Conservation (phyloP, 2,888 invertebrate species). For the Amblyteles armatorius region DNA sequence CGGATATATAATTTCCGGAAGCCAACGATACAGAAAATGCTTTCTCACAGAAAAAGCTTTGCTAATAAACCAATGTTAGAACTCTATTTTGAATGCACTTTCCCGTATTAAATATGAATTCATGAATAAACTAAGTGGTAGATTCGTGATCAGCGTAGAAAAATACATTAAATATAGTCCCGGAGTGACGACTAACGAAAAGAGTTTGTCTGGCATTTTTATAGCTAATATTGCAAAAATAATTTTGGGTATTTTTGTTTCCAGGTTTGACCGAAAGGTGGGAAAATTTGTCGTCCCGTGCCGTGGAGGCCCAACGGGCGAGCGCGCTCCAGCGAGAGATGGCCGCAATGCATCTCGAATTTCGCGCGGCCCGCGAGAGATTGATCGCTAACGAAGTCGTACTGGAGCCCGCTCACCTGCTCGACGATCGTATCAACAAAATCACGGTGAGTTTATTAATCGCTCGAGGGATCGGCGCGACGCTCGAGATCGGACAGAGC, state of each 20-base stretch:
- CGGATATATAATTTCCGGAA: too few species aligned
- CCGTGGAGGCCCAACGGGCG: conserved; percentile 83
- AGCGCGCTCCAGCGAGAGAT: conserved; percentile 83
- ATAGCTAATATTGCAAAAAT: neutral
- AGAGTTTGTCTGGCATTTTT: neutral
- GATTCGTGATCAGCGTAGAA: too few species aligned
- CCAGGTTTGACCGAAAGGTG: conserved; percentile 84
- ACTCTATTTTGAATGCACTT: too few species aligned
- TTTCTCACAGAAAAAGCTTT: too few species aligned
- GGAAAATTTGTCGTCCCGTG: conserved; percentile 84
- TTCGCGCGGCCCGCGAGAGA: conserved; percentile 80
- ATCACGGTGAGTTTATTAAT: conserved; percentile 82
- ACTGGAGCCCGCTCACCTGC: conserved; percentile 81
- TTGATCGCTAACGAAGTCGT: conserved; percentile 79
- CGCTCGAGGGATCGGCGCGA: too few species aligned
- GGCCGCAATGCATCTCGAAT: conserved; percentile 80
- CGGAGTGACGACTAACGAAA: too few species aligned
- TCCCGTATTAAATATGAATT: neutral
- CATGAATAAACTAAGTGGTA: too few species aligned
- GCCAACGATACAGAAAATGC: too few species aligned
- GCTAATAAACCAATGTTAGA: too few species aligned
- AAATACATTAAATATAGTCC: too few species aligned
- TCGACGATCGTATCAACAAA: conserved; percentile 84
- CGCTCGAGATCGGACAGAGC: too few species aligned
- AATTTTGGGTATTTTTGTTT: conserved; percentile 61